A percentile compares a stretch with the other conserved stretches of the same genome.
Conservation (phyloP, 2,888 invertebrate genomes). For the Drosophila mimica region DNA sequence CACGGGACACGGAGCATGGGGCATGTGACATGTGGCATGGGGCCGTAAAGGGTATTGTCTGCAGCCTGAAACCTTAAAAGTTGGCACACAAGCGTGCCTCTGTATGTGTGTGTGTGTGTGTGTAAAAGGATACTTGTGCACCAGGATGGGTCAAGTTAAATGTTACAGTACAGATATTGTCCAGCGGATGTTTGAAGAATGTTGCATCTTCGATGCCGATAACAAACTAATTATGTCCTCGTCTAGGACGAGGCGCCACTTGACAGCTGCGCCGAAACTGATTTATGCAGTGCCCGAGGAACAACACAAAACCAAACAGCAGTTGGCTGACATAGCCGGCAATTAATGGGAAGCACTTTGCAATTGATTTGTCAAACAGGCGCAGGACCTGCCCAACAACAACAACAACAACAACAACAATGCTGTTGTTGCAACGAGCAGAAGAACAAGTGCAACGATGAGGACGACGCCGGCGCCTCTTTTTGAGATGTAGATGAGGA, state of each 20-base stretch:
- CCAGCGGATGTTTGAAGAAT: slow-evolving; percentile 14
- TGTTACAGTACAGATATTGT: neutral
- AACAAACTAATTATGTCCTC: slow-evolving; percentile 14
- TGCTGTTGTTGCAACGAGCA: neutral
- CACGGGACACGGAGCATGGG: neutral
- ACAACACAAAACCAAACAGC: slow-evolving; percentile 56
- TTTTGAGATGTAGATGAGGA: slow-evolving; percentile 29
- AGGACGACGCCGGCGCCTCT: slow-evolving; percentile 36
- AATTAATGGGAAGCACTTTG: slow-evolving; percentile 73
- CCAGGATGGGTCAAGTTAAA: neutral
- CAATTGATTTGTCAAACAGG: slow-evolving; percentile 69
- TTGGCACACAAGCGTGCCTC: neutral
- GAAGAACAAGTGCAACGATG: slow-evolving; percentile 10
- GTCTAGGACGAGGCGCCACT: slow-evolving; percentile 55
- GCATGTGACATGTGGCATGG: neutral
- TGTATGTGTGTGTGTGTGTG: neutral
- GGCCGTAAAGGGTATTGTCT: slow-evolving; percentile 6
- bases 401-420: slow-evolving; percentile 4
- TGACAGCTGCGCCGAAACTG: slow-evolving; percentile 52
- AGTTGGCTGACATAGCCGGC: slow-evolving; percentile 59
- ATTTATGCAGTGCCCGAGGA: slow-evolving; percentile 55
- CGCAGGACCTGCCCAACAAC: slow-evolving; percentile 14
- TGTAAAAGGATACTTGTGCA: slow-evolving; percentile 4
- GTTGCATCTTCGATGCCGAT: slow-evolving; percentile 3
- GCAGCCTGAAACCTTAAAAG: slow-evolving; percentile 7